Evolutionary conservation across 2,888 invertebrate genomes (phyloP).

Genomic region (Dicyrtoma fusca): DNA sequence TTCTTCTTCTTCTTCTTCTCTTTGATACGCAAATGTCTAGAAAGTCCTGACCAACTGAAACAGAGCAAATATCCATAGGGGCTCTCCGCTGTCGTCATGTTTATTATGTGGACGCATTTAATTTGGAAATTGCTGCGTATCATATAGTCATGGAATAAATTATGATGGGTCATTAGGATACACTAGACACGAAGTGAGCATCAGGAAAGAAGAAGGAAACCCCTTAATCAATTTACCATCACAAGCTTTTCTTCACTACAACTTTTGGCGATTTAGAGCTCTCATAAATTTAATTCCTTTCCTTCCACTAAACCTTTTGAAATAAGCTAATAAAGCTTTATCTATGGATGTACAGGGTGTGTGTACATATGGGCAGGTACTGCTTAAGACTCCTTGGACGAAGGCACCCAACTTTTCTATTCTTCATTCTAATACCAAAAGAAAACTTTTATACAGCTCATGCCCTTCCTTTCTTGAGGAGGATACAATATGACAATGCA

Average conservation of each 20-base stretch:
- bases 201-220: background rate
- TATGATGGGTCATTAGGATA: conserved; percentile 17
- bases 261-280: conserved; percentile 10
- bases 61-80: too few species aligned
- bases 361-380: background rate
- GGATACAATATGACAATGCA: too few species aligned
- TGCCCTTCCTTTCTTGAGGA: too few species aligned
- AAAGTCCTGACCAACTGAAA: too few species aligned
- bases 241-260: background rate
- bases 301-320: background rate
- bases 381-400: too few species aligned
- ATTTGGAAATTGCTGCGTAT: background rate
- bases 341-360: background rate
- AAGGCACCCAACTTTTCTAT: too few species aligned
- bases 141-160: conserved; percentile 6
- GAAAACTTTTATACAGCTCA: too few species aligned
- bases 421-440: too few species aligned
- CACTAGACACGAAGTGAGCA: background rate
- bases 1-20: background rate
- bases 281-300: conserved; percentile 12
- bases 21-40: too few species aligned
- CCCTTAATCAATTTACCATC: conserved; percentile 5
- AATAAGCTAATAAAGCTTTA: background rate
- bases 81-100: background rate
- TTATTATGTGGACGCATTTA: background rate